phyloP scores from a whole-genome alignment of 1,140 invertebrate species.

The Diorhabda carinulata region DNA sequence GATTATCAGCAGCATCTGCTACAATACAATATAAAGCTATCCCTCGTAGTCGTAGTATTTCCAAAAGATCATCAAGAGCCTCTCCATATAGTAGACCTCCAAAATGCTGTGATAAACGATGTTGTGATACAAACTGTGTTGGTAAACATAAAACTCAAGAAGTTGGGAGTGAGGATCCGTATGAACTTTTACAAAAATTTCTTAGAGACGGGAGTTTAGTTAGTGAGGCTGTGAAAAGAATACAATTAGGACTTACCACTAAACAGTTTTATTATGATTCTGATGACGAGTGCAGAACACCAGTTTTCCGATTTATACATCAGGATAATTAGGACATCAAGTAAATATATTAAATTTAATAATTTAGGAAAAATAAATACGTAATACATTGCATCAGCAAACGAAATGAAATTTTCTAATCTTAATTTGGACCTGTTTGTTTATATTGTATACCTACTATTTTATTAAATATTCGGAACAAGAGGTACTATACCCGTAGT shows the following conservation, averaged over 20 bases:
- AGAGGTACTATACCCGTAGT: no score
- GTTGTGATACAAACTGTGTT: slow-evolving; percentile 49
- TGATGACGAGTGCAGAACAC: slow-evolving; percentile 49
- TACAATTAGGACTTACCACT: slow-evolving; percentile 53
- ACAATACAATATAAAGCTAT: slow-evolving; percentile 38
- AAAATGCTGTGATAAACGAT: slow-evolving; percentile 42
- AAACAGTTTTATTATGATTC: slow-evolving; percentile 53
- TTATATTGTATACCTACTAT: no score
- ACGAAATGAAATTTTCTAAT: no score
- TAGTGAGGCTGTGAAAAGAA: slow-evolving; percentile 65
- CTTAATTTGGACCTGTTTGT: no score
- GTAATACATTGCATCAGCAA: background rate
- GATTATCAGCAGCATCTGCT: slow-evolving; percentile 50
- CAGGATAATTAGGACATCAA: slow-evolving; percentile 33
- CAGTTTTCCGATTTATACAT: slow-evolving; percentile 36
- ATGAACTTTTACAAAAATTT: slow-evolving; percentile 62
- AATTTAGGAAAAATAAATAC: slow-evolving; percentile 19
- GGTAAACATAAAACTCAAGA: slow-evolving; percentile 41
- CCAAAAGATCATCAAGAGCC: slow-evolving; percentile 50
- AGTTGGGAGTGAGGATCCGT: slow-evolving; percentile 56
- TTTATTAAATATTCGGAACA: no score
- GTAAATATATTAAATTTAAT: slow-evolving; percentile 30
- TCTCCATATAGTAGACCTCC: slow-evolving; percentile 59
- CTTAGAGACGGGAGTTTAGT: slow-evolving; percentile 64
- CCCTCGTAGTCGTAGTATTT: slow-evolving; percentile 38